Percentiles rank a stretch among this genome's conserved stretches.
Evolutionary conservation across 1,140 invertebrate species (phyloP).

Genomic region (Hyposmocoma kahamanoa): DNA sequence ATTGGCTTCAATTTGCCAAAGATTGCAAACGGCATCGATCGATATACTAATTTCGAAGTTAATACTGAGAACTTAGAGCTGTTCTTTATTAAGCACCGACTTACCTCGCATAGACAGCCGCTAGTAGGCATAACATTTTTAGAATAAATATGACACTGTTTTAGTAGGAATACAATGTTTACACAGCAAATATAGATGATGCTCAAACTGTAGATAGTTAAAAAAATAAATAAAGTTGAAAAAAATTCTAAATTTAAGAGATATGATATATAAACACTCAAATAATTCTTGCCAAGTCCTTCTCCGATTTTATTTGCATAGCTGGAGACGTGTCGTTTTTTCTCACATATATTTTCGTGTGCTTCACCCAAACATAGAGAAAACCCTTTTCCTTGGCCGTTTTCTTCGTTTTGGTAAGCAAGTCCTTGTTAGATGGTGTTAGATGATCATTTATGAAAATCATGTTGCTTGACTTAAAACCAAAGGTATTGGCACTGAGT

Average conservation of each 20-base stretch:
- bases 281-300: neutral
- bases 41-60: too few species aligned
- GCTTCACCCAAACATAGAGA: neutral
- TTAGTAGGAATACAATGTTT: neutral
- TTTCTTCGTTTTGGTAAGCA: neutral
- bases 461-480: neutral
- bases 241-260: neutral
- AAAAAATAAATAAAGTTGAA: neutral
- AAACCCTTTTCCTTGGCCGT: neutral
- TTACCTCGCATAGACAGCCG: too few species aligned
- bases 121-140: neutral
- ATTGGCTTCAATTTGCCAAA: too few species aligned
- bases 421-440: too few species aligned
- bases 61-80: too few species aligned
- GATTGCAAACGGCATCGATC: too few species aligned
- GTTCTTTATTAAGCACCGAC: too few species aligned
- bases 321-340: neutral
- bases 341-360: neutral
- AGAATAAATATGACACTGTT: too few species aligned
- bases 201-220: neutral
- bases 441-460: neutral
- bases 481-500: neutral
- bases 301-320: too few species aligned
- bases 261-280: neutral
- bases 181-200: neutral